Conservation (phyloP, 2,888 invertebrate species). For the Prosopocoilus inquinatus region DNA sequence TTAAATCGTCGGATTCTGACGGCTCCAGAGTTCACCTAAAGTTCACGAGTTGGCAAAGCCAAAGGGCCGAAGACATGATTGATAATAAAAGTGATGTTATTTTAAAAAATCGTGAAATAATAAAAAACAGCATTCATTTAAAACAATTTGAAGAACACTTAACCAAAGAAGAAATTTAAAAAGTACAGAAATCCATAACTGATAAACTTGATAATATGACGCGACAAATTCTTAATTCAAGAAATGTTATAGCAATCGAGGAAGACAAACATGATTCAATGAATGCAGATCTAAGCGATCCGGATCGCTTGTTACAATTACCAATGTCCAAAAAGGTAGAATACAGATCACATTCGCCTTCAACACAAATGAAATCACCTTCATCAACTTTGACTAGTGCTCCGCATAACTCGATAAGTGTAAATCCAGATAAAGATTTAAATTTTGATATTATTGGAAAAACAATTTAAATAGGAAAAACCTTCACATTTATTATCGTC, state of each 20-base stretch:
- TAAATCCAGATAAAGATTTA: constrained; percentile 22
- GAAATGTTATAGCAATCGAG: not conserved
- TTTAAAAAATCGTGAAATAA: constrained; percentile 22
- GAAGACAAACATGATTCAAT: not conserved
- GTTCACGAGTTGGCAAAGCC: no score
- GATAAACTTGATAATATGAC: no score
- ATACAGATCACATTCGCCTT: constrained; percentile 11
- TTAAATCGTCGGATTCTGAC: no score
- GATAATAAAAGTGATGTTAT: constrained; percentile 18
- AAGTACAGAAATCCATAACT: constrained; percentile 5
- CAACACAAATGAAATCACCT: constrained; percentile 17
- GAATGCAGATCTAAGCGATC: no score
- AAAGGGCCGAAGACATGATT: no score
- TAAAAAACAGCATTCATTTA: constrained; percentile 18
- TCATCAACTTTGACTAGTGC: no score
- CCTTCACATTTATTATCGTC: constrained; percentile 20
- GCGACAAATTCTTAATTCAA: not conserved
- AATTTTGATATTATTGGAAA: constrained; percentile 22
- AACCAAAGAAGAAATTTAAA: constrained; percentile 16
- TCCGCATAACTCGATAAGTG: constrained; percentile 10
- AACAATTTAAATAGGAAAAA: constrained; percentile 17
- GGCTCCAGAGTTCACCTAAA: no score
- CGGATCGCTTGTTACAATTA: no score
- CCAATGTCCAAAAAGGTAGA: no score
- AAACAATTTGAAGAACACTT: constrained; percentile 19